Base-by-base conservation (phyloP, 64 coral and sea anemone species). In the Anthopleura sola region DNA sequence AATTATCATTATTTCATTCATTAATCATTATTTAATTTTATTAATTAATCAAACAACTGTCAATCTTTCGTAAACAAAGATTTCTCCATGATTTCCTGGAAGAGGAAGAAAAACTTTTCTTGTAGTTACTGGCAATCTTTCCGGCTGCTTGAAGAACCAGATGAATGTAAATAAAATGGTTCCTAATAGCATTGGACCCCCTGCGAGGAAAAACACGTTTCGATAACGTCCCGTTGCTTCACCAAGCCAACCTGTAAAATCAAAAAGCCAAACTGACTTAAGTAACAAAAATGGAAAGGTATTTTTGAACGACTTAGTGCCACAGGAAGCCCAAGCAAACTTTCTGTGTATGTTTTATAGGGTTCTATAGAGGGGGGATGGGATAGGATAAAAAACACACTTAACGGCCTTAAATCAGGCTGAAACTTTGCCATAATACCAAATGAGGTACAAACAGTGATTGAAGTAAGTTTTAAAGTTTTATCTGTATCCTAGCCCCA, bases 121-220 rank as follows among this genome's bases (percentile, higher is more conserved):
- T 85, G 6, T 71, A 24, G 74, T 68, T 40, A 71, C 39, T 13
- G 48, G 49, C 20, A 48, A 64, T 17, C 78, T 80, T 20, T 79
- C 60, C 3, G 88, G 71, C 31, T 89, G 88, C 37, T 98, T 90
- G 9, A 99, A 54, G 33, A 62, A 92, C 28, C 88, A 84, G 0
- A 75, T 69, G 28, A 90, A 71, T 18, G 79, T 55, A 58, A 99
- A 89, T 49, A 99, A 87, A 0, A 92, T 38, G 20, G 90, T 86
- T 60, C 97, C 97, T 32, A 90, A n/a, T n/a, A 99, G 56, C 84
- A 94, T 99, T 18, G 97, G 97, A 16, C 84, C 92, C 17, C 97
- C 97, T 3, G 97, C 87, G 19, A 99, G 54, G 60, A 85, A 90
- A 51, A 99, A 99, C 12, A 95, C 82, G 53, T 91, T 90, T 15